Evolutionary conservation across 2,797 vertebrate genomes (phyloP).

Genomic region (Acanthiza pusilla): DNA sequence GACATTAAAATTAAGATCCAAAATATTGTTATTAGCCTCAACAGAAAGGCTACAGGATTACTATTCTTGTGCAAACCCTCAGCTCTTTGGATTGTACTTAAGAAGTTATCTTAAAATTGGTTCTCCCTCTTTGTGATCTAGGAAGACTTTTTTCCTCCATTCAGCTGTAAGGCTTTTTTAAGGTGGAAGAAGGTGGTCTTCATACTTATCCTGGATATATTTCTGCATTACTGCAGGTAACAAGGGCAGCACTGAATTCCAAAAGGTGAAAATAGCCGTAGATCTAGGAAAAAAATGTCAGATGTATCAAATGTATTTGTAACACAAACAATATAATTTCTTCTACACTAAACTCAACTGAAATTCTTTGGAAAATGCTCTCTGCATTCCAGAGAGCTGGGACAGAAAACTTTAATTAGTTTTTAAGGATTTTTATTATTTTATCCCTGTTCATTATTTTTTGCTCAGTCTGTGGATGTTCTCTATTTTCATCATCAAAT

Average conservation of each 20-base stretch:
- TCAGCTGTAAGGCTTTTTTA: not conserved
- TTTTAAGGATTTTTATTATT: conserved; percentile 65
- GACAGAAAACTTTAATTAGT: conserved; percentile 70
- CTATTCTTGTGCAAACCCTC: not conserved
- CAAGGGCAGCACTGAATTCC: not conserved
- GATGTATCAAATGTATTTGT: not conserved
- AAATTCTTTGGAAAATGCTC: not conserved
- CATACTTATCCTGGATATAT: not conserved
- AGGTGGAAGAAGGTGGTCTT: not conserved
- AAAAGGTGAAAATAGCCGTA: not conserved
- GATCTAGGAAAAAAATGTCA: not conserved
- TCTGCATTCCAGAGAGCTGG: conserved; percentile 25
- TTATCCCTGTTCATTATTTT: conserved; percentile 74
- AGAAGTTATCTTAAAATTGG: too few species aligned
- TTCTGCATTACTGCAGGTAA: not conserved
- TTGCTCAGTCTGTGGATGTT: conserved; percentile 62
- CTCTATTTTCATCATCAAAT: conserved; percentile 74
- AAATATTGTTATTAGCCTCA: not conserved
- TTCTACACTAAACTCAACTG: not conserved
- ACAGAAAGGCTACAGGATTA: not conserved
- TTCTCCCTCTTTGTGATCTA: not conserved
- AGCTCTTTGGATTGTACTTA: not conserved
- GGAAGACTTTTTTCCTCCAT: not conserved
- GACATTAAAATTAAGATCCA: not conserved
- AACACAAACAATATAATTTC: not conserved